phyloP scores from a whole-genome alignment of 2,113 vertebrate genomes.

The Sturnira hondurensis region DNA sequence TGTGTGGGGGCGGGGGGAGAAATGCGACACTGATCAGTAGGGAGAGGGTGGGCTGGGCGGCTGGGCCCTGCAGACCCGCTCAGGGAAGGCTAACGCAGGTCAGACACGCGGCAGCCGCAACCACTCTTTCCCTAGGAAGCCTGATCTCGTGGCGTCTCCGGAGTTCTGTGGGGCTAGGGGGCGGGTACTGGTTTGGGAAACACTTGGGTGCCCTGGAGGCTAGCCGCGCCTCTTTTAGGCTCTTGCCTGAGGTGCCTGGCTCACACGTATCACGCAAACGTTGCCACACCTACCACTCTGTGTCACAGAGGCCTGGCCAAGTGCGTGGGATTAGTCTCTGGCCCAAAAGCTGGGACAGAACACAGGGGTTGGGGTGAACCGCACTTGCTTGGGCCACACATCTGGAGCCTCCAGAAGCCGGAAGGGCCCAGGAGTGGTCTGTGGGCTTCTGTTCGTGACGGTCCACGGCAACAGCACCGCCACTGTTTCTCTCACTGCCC shows the following conservation, averaged over 20 bases:
- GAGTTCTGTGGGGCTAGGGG: neutral
- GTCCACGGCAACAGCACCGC: neutral
- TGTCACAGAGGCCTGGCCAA: neutral
- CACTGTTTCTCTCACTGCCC: too few relatives aligned
- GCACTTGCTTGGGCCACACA: fast-evolving
- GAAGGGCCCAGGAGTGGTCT: neutral
- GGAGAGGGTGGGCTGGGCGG: neutral
- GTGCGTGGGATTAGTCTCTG: fast-evolving
- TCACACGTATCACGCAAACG: neutral
- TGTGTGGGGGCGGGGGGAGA: fast-evolving
- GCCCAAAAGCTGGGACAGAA: neutral
- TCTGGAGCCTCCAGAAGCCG: fast-evolving
- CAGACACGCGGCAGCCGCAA: fast-evolving
- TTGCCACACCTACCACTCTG: neutral
- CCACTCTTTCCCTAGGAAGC: neutral
- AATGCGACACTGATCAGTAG: fast-evolving
- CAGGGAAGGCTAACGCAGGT: fast-evolving
- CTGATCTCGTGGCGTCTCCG: too few relatives aligned
- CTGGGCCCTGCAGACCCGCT: too few relatives aligned
- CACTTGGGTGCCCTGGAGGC: too few relatives aligned
- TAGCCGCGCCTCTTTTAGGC: too few relatives aligned
- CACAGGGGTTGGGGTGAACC: too few relatives aligned
- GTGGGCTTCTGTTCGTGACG: fast-evolving
- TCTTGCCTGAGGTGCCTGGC: neutral
- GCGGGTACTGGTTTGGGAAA: fast-evolving